These are phyloP conservation scores for Scaptomyza pallida DNA, from an alignment of 1,140 invertebrate species.

Conservation along the genomic window DNA sequence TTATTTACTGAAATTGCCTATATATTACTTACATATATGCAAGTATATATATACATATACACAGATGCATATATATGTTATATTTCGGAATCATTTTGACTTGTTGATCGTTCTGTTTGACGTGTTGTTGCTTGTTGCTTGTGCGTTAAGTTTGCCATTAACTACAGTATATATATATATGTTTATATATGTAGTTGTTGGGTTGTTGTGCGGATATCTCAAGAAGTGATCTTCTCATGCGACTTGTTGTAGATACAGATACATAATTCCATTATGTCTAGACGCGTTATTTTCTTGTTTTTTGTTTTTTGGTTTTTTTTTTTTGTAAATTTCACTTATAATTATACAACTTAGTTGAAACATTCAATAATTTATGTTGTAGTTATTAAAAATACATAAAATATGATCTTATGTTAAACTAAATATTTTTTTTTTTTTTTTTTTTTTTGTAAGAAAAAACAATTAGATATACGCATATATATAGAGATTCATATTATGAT, in stretches of 20 bases:
- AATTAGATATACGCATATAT: slow-evolving; percentile 48
- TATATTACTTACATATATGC: slow-evolving; percentile 45
- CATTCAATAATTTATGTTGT: slow-evolving; percentile 74
- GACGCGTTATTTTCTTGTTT: slow-evolving; percentile 26
- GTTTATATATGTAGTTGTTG: slow-evolving; percentile 1
- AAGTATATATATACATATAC: slow-evolving; percentile 34
- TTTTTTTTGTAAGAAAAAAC: slow-evolving; percentile 64
- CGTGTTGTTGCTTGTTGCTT: slow-evolving; percentile 22
- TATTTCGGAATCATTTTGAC: slow-evolving; percentile 1
- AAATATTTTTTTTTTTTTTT: slow-evolving; percentile 34
- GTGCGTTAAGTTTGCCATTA: slow-evolving; percentile 39
- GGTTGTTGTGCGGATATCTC: slow-evolving; percentile 6
- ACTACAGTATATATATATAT: background rate
- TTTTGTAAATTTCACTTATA: slow-evolving; percentile 64
- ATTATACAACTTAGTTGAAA: slow-evolving; percentile 81
- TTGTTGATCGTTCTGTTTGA: slow-evolving; percentile 13
- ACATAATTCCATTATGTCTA: slow-evolving; percentile 77
- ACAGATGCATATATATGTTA: slow-evolving; percentile 16
- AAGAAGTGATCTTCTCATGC: slow-evolving; percentile 17
- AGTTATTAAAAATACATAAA: slow-evolving; percentile 72
- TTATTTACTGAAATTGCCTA: slow-evolving; percentile 69
- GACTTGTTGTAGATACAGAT: slow-evolving; percentile 43
- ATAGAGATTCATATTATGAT: slow-evolving; percentile 4
- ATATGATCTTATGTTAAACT: slow-evolving; percentile 76
- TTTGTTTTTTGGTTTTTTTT: too few species aligned